phyloP scores from a whole-genome alignment of 2,888 invertebrate species.

The Andrena trimmerana region DNA sequence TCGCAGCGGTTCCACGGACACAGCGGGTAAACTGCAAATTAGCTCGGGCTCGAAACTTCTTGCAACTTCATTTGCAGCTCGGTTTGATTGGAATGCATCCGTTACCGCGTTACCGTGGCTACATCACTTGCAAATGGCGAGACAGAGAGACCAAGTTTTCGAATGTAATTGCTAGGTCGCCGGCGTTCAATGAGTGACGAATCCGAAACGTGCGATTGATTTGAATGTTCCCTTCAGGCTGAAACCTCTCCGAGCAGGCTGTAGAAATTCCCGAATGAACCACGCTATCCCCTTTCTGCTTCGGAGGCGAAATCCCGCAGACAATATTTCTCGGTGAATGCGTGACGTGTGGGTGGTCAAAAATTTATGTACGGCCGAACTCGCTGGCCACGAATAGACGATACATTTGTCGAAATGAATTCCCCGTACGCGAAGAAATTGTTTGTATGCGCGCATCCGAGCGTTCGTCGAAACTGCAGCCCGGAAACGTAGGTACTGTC shows the following conservation, averaged over 20 bases:
- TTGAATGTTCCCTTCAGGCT: no score
- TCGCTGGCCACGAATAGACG: constrained; percentile 10
- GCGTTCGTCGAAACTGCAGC: constrained; percentile 10
- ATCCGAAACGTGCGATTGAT: not conserved
- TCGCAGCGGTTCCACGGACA: not conserved
- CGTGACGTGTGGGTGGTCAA: not conserved
- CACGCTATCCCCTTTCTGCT: not conserved
- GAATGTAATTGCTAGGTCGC: not conserved
- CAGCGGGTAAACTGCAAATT: constrained; percentile 36
- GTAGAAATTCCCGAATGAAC: not conserved
- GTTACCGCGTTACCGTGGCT: not conserved
- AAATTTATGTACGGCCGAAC: not conserved
- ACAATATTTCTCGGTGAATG: not conserved
- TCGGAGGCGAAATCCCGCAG: not conserved
- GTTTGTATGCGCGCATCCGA: constrained; percentile 15
- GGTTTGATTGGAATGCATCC: constrained; percentile 25
- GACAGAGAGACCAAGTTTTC: constrained; percentile 4
- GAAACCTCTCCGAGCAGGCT: not conserved
- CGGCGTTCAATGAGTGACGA: not conserved
- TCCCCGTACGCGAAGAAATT: not conserved
- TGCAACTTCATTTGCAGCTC: constrained; percentile 27
- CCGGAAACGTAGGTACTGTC: constrained; percentile 37
- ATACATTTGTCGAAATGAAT: constrained; percentile 29
- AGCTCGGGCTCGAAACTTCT: constrained; percentile 21
- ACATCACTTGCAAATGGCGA: not conserved